Conservation (phyloP, 1,140 invertebrate species). For the Penaeus japonicus region DNA sequence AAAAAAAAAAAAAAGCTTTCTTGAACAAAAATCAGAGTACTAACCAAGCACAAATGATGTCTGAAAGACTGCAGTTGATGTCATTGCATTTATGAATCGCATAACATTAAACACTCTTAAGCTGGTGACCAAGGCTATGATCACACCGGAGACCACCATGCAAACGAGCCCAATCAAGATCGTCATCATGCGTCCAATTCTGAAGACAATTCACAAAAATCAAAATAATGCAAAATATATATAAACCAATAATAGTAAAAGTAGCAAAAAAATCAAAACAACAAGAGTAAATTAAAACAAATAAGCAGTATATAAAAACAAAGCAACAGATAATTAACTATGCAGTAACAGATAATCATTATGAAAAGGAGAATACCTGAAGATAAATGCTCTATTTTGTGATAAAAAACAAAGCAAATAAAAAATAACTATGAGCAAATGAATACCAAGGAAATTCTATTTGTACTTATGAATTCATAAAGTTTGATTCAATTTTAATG, state of each 20-base stretch:
- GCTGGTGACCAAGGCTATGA: constrained; percentile 11
- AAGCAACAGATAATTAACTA: too few species aligned
- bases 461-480: too few species aligned
- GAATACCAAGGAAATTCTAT: too few species aligned
- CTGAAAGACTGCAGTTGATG: constrained; percentile 25
- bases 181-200: constrained; percentile 27
- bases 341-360: too few species aligned
- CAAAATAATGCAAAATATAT: background rate
- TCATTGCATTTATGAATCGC: constrained; percentile 31
- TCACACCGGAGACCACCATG: constrained; percentile 13
- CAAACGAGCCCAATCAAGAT: constrained; percentile 8
- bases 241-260: background rate
- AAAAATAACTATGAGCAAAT: too few species aligned
- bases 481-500: too few species aligned
- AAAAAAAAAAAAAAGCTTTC: too few species aligned
- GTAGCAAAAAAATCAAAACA: background rate
- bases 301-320: too few species aligned
- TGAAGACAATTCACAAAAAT: background rate
- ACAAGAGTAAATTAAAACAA: too few species aligned
- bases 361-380: too few species aligned
- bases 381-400: too few species aligned
- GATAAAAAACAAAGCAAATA: too few species aligned
- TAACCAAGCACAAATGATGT: constrained; percentile 30
- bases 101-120: background rate
- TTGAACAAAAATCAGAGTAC: background rate